Evolutionary conservation across 37 sponge, comb jelly and placozoan genomes (phyloP), one percentile per base, ranked within the genome.

Genomic region (Crambe crambe): DNA sequence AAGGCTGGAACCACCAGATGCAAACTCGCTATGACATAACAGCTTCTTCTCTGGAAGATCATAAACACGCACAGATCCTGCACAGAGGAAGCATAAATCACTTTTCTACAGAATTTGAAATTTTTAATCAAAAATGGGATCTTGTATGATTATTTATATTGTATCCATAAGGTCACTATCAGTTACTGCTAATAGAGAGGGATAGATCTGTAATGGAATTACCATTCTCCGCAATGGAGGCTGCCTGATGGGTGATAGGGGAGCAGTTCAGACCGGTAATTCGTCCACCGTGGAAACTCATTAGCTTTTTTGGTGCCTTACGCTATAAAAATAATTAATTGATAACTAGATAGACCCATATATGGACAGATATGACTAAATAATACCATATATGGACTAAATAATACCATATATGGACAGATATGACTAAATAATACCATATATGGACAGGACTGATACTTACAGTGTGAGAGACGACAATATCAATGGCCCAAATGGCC

Each of bases 401-500:
- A 12, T 9, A 41, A 17, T 59, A 60, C 37, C 12, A 38, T 60
- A 26, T 25, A 29, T 51, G 18, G 66, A 15, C 76, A 59, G 40
- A 57, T 12, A 76, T 23, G n/a, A 17, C 26, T 27, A 51, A 42
- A 5, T 23, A 8, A 58, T 21, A 17, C 17, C 9, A 9, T 76
- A 23, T 58, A 22, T 79, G 18, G 5, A 6, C 66, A n/a, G n/a
- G n/a, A n/a, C n/a, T n/a, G n/a, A 39, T 2, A 71, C 89, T 90
- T 32, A 94, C 94, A 1, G 96, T 98, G 73, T 96, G 96, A 20
- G 95, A 94, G 3, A 86, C 88, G 3, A 89, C 80, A 37, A 96
- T 80, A 81, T 98, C 99, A 6, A 96, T 74, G 63, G 89, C 94
- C 99, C 99, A 98, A 29, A 98, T 96, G 56, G 89, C 95, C 35